Base-by-base conservation (phyloP, 2,113 vertebrate species). In the Semnopithecus entellus region DNA sequence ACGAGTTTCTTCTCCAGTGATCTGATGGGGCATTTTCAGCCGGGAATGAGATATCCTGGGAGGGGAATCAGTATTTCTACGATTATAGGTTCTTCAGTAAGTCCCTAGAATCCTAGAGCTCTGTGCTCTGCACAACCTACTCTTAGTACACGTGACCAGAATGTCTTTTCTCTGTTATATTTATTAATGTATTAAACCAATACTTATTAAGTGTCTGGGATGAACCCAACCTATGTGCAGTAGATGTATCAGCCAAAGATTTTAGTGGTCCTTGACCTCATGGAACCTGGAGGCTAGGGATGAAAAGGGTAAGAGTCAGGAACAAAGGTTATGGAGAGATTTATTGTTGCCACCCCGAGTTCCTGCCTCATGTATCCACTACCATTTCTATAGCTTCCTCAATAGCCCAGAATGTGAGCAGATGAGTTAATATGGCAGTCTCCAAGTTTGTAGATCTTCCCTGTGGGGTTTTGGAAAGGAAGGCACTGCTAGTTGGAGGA, bases 1-100 rank as follows among this genome's bases (percentile, higher is more conserved):
- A 30, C 12, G 66, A 45, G 61, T 78, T 94, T 80, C 79, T 83
- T 94, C 85, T 88, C 16, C 27, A 78, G 73, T 23, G 78, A 92
- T 61, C 70, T 70, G 72, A 45, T 48, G 18, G 55, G 59, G 22
- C 76, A 81, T 78, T 59, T 92, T 85, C 38, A 35, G 5, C 59
- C 52, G 75, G 83, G 50, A 13, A 5, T 38, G 50, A 38, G 32
- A 13, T 57, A 17, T 35, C 45, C 59, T 82, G 66, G 17, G 57
- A 95, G 73, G 55, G 70, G 7, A 8, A 32, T 66, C 25, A 0
- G 8, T n/a, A 12, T 80, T 68, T 81, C 78, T 75, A 1, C 1
- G 20, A 72, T 50, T 55, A 13, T 10, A 84, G 75, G 14, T 5
- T 32, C 52, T 35, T 91, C 38, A 45, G 1, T 10, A 84, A 45